Conservation (phyloP, 2,888 invertebrate species). For the Eilema sororculum region DNA sequence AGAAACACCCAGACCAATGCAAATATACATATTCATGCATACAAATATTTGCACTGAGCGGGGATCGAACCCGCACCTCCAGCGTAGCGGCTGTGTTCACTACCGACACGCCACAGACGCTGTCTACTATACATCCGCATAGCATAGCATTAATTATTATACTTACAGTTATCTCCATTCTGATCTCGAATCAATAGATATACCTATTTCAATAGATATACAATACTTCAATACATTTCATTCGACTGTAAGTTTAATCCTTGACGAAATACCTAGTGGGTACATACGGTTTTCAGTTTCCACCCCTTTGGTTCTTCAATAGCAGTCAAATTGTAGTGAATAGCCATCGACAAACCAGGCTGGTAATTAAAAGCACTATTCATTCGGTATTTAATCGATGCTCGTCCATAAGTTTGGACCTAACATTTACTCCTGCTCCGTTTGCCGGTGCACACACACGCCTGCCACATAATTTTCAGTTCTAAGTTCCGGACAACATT, state of each 20-base stretch:
- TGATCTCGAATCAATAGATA: too few species aligned
- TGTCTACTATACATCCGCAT: too few species aligned
- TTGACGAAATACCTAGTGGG: constrained; percentile 37
- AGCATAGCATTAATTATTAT: too few species aligned
- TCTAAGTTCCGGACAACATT: constrained; percentile 43
- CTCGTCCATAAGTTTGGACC: constrained; percentile 50
- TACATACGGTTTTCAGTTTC: constrained; percentile 51
- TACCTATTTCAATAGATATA: too few species aligned
- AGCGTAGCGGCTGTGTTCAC: too few species aligned
- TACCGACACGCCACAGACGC: too few species aligned
- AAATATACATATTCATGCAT: too few species aligned
- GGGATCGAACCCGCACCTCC: too few species aligned
- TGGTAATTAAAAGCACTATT: constrained; percentile 59
- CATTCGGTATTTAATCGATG: constrained; percentile 48
- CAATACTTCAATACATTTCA: constrained; percentile 13
- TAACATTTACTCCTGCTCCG: constrained; percentile 50
- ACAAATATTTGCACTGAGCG: too few species aligned
- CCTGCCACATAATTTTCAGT: constrained; percentile 43
- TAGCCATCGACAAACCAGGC: constrained; percentile 52
- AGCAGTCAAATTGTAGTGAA: constrained; percentile 52
- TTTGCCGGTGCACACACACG: constrained; percentile 47
- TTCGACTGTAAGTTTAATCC: constrained; percentile 43
- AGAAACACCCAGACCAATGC: too few species aligned
- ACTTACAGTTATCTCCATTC: too few species aligned
- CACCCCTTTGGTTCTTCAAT: constrained; percentile 44